A percentile compares a stretch with the other conserved stretches of the same genome.
These are phyloP conservation scores for Eremophila alpestris DNA, from an alignment of 2,797 vertebrate species.

Conservation along the genomic window DNA sequence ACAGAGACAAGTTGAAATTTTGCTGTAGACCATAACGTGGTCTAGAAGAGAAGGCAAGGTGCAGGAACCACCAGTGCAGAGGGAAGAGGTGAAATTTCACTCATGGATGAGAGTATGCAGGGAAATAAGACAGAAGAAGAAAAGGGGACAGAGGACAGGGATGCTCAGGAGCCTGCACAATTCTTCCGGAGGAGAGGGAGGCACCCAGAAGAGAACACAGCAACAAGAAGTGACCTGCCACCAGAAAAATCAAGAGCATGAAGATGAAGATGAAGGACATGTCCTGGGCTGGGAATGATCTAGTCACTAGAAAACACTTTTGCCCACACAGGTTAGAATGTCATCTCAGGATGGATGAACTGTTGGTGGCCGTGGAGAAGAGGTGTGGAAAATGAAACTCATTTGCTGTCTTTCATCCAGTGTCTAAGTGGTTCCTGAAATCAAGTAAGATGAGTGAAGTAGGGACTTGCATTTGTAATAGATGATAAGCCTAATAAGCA, in stretches of 20 bases:
- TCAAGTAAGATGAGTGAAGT: not conserved
- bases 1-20: not conserved
- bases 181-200: not conserved
- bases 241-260: not conserved
- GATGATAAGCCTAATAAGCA: not conserved
- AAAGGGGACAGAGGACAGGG: not conserved
- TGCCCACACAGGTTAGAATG: not conserved
- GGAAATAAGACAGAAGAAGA: not conserved
- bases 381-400: not conserved
- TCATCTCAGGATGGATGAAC: not conserved
- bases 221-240: not conserved
- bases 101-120: fast-evolving
- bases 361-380: not conserved
- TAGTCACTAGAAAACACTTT: not conserved
- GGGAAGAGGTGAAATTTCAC: not conserved
- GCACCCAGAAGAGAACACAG: fast-evolving
- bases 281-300: not conserved
- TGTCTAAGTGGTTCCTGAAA: not conserved
- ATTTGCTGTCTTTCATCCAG: not conserved
- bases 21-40: not conserved
- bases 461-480: not conserved
- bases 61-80: not conserved
- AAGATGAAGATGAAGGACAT: fast-evolving
- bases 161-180: not conserved
- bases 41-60: not conserved